Conservation (phyloP, 2,888 invertebrate species). For the Blastobasis lacticolella region DNA sequence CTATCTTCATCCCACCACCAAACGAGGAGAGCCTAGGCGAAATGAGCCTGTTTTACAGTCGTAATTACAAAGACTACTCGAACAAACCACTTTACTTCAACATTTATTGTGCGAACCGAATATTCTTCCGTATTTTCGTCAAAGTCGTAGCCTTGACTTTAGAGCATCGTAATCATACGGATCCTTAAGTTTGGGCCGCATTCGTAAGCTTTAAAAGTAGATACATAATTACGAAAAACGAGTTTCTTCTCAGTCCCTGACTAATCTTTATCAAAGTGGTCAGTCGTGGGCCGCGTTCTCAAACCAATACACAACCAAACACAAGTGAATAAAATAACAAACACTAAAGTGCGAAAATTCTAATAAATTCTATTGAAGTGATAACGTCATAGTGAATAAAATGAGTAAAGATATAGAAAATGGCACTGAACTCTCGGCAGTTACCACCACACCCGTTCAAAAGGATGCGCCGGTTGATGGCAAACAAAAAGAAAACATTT, state of each 20-base stretch:
- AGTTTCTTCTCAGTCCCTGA: slow-evolving; percentile 21
- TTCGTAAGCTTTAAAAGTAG: background rate
- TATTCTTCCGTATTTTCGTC: no score
- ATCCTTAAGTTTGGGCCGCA: background rate
- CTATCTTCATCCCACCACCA: no score
- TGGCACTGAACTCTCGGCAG: slow-evolving; percentile 19
- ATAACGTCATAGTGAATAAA: slow-evolving; percentile 12
- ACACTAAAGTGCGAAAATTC: slow-evolving; percentile 1
- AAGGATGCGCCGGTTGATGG: slow-evolving; percentile 13
- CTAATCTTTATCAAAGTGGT: background rate
- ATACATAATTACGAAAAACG: slow-evolving; percentile 20
- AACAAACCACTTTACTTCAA: no score
- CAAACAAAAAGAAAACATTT: slow-evolving; percentile 9
- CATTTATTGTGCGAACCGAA: no score
- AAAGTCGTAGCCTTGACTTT: background rate
- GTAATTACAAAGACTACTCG: no score
- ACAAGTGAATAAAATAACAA: background rate
- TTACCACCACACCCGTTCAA: slow-evolving; percentile 10
- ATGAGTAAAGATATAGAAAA: slow-evolving; percentile 27
- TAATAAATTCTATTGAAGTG: slow-evolving; percentile 10
- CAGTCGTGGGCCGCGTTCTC: slow-evolving; percentile 27
- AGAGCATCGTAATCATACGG: background rate
- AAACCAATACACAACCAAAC: slow-evolving; percentile 25
- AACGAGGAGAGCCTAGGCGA: no score
- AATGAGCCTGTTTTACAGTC: no score